phyloP scores from a whole-genome alignment of 2,797 vertebrate species.

The Decapterus maruadsi region DNA sequence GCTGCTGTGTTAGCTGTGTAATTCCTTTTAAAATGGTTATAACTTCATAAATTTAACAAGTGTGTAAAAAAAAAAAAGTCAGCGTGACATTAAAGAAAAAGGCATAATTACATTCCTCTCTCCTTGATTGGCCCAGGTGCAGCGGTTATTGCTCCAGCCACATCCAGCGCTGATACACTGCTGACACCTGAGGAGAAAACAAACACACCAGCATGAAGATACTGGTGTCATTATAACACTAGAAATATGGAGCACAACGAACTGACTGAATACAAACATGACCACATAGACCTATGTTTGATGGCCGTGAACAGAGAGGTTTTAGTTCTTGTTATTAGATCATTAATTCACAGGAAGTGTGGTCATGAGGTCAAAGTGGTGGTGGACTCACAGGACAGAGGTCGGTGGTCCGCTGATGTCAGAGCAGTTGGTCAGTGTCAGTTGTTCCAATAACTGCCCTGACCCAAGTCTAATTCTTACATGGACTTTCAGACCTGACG shows the following conservation, averaged over 20 bases:
- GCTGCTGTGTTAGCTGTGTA: too few relatives aligned
- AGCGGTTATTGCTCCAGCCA: conserved; percentile 66
- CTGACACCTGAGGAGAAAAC: conserved; percentile 70
- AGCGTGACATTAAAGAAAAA: too few relatives aligned
- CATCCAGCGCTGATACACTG: conserved; percentile 76
- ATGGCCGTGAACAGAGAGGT: not conserved
- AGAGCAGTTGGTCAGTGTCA: conserved; percentile 68
- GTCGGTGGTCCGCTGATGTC: conserved; percentile 47
- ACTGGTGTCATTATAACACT: not conserved
- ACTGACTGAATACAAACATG: too few relatives aligned
- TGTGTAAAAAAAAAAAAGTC: too few relatives aligned
- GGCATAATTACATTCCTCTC: conserved; percentile 33
- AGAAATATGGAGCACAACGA: not conserved
- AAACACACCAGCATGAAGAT: not conserved
- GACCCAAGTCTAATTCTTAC: conserved; percentile 52
- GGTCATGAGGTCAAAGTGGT: not conserved
- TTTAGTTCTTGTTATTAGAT: not conserved
- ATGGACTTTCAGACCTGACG: conserved; percentile 30
- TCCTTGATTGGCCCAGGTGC: conserved; percentile 65
- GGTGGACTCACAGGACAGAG: conserved; percentile 53
- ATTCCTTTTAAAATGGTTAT: too few relatives aligned
- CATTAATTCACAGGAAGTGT: not conserved
- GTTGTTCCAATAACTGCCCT: not conserved
- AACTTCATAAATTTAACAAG: too few relatives aligned
- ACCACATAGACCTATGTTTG: not conserved